A percentile compares a stretch with the other conserved stretches of the same genome.
phyloP scores from a whole-genome alignment of 2,888 invertebrate species.

The Megamerina dolium region DNA sequence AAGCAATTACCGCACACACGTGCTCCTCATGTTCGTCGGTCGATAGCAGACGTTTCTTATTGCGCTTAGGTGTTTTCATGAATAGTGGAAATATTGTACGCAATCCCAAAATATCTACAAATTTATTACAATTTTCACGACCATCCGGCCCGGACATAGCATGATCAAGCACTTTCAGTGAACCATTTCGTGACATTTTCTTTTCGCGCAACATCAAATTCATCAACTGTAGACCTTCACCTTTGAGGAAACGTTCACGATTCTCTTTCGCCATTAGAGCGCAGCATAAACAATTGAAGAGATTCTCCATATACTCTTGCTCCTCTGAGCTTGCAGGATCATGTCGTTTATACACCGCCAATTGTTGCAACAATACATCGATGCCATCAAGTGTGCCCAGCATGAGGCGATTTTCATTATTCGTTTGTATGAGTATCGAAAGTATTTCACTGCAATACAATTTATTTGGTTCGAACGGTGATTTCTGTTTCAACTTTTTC shows the following conservation, averaged over 20 bases:
- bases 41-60: constrained; percentile 69
- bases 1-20: constrained; percentile 86
- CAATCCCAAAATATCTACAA: constrained; percentile 94
- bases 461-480: constrained; percentile 92
- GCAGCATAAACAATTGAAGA: constrained; percentile 94
- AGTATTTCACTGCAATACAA: constrained; percentile 93
- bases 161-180: constrained; percentile 94
- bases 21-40: constrained; percentile 93
- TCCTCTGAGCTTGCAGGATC: constrained; percentile 90
- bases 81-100: constrained; percentile 96
- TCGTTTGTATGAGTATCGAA: constrained; percentile 88
- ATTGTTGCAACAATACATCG: constrained; percentile 89
- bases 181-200: constrained; percentile 92
- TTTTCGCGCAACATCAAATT: constrained; percentile 98
- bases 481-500: constrained; percentile 78
- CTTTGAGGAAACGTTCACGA: constrained; percentile 85
- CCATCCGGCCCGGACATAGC: constrained; percentile 93
- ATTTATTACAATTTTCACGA: constrained; percentile 92
- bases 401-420: constrained; percentile 70
- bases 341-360: constrained; percentile 91
- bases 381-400: constrained; percentile 89
- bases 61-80: constrained; percentile 95
- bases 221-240: constrained; percentile 96
- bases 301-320: constrained; percentile 97
- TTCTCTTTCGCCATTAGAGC: constrained; percentile 84